Evolutionary conservation across 1,140 invertebrate species (phyloP).

Genomic region (Zaprionus kolodkinae): DNA sequence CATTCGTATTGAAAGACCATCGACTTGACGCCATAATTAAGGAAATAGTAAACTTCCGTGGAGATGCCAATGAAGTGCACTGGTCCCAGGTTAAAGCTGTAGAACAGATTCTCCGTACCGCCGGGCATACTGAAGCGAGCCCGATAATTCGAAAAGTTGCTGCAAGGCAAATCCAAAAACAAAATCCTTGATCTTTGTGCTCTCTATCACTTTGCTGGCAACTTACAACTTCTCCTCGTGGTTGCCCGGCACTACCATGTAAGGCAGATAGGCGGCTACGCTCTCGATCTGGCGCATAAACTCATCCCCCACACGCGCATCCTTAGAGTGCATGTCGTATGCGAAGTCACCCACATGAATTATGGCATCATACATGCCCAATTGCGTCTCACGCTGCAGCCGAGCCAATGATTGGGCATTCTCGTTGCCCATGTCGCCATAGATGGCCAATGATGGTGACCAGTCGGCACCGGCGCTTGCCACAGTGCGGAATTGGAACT

Average conservation of each 20-base stretch:
- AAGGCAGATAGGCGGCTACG: slow-evolving; percentile 94
- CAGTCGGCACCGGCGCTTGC: slow-evolving; percentile 87
- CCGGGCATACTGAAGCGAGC: slow-evolving; percentile 95
- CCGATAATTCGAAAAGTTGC: slow-evolving; percentile 95
- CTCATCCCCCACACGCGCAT: slow-evolving; percentile 93
- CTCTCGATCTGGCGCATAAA: slow-evolving; percentile 96
- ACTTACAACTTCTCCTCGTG: slow-evolving; percentile 94
- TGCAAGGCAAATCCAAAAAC: slow-evolving; percentile 84
- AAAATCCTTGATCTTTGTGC: neutral
- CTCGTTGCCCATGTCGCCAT: slow-evolving; percentile 96
- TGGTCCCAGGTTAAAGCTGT: slow-evolving; percentile 96
- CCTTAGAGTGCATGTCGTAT: slow-evolving; percentile 95
- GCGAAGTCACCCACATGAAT: slow-evolving; percentile 98
- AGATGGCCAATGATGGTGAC: slow-evolving; percentile 93
- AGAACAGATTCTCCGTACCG: slow-evolving; percentile 91
- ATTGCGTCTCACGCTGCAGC: slow-evolving; percentile 92
- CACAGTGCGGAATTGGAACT: slow-evolving; percentile 90
- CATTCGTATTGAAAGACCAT: slow-evolving; percentile 95
- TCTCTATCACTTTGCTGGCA: slow-evolving; percentile 10
- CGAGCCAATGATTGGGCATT: slow-evolving; percentile 93
- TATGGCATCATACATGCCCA: slow-evolving; percentile 93
- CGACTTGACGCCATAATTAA: slow-evolving; percentile 94
- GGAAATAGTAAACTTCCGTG: slow-evolving; percentile 98
- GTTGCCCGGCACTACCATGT: slow-evolving; percentile 97
- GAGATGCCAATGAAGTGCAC: slow-evolving; percentile 96